phyloP scores from a whole-genome alignment of 1,140 invertebrate genomes.

The Formica exsecta region DNA sequence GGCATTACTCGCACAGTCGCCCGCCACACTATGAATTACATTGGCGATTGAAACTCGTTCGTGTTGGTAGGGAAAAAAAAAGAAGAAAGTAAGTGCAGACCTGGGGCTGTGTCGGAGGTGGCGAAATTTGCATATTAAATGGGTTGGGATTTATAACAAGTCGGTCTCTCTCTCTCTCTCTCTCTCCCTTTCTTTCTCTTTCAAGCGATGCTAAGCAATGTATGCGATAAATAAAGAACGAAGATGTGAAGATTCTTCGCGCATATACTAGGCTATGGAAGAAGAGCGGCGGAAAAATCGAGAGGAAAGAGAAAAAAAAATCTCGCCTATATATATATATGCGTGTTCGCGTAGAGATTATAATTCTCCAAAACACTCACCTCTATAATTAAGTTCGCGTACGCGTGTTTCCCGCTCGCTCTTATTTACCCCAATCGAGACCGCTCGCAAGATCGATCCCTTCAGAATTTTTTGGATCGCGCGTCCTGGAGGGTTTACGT shows the following conservation, averaged over 20 bases:
- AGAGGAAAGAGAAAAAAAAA: not conserved
- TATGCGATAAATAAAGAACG: slow-evolving; percentile 73
- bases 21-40: slow-evolving; percentile 76
- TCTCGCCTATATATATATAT: not conserved
- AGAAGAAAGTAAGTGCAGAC: slow-evolving; percentile 63
- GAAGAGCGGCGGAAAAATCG: not conserved
- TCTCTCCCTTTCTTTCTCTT: slow-evolving; percentile 29
- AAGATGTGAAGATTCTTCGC: not conserved
- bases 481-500: not conserved
- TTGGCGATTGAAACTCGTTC: slow-evolving; percentile 81
- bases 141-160: slow-evolving; percentile 86
- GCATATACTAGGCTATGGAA: not conserved
- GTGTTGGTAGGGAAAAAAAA: slow-evolving; percentile 68
- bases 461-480: slow-evolving; percentile 17
- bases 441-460: not conserved
- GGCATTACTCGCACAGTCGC: slow-evolving; percentile 61
- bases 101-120: slow-evolving; percentile 66
- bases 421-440: not conserved
- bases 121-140: slow-evolving; percentile 86
- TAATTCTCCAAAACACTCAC: too few relatives aligned
- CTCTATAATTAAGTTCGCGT: not conserved
- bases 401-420: too few relatives aligned
- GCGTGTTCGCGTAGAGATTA: too few relatives aligned
- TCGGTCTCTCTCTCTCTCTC: slow-evolving; percentile 58
- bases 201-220: slow-evolving; percentile 72